phyloP scores from a whole-genome alignment of 1,140 invertebrate genomes.

The Meloidogyne hapla region DNA sequence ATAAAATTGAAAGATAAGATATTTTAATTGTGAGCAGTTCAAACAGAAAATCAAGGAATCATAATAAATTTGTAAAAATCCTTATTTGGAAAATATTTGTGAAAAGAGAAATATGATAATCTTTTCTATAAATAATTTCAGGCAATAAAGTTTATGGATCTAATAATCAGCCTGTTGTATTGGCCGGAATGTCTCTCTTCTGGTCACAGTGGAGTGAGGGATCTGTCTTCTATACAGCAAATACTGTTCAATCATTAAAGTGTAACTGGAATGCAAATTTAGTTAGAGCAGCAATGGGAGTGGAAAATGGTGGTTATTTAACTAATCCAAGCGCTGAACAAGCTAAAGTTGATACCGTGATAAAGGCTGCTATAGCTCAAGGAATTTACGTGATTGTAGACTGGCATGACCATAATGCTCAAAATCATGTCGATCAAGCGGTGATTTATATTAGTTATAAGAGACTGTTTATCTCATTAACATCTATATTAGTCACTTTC shows the following conservation, averaged over 20 bases:
- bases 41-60: neutral
- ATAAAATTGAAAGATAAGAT: too few species aligned
- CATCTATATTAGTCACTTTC: neutral
- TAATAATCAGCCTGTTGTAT: neutral
- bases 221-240: conserved; percentile 31
- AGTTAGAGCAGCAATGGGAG: conserved; percentile 25
- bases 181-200: conserved; percentile 28
- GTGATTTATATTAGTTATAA: neutral
- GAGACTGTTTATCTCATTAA: neutral
- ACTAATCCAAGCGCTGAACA: conserved; percentile 14
- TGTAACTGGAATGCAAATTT: conserved; percentile 24
- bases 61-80: too few species aligned
- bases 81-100: too few species aligned
- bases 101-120: too few species aligned
- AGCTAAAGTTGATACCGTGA: conserved; percentile 17
- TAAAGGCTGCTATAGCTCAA: conserved; percentile 27
- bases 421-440: conserved; percentile 21
- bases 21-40: neutral
- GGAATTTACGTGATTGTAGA: conserved; percentile 29
- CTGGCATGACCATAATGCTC: conserved; percentile 29
- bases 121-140: too few species aligned
- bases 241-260: conserved; percentile 28
- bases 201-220: conserved; percentile 31
- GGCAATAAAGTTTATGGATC: conserved; percentile 20
- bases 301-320: conserved; percentile 29